Evolutionary conservation across 2,113 vertebrate species (phyloP).

Genomic region (Hiodon tergisus): DNA sequence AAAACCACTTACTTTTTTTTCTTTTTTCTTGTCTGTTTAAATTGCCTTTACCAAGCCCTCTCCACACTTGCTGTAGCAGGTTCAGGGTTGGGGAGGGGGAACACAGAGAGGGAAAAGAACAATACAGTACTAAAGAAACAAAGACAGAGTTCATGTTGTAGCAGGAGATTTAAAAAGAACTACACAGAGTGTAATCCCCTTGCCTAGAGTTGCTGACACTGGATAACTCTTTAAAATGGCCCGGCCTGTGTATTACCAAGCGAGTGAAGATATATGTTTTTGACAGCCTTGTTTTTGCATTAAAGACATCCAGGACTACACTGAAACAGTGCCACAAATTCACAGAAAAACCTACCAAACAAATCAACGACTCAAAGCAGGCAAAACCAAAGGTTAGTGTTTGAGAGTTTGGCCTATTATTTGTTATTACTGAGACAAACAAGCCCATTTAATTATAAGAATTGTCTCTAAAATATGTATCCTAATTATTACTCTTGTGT

Average conservation of each 20-base stretch:
- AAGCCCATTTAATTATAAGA: not conserved
- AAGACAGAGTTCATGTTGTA: conserved; percentile 43
- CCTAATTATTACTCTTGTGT: not conserved
- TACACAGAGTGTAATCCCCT: conserved; percentile 59
- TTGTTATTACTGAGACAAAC: not conserved
- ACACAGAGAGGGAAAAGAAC: conserved; percentile 19
- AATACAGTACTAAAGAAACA: conserved; percentile 20
- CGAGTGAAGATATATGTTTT: conserved; percentile 38
- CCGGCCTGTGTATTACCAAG: conserved; percentile 32
- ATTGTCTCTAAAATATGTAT: not conserved
- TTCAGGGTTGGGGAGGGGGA: not conserved
- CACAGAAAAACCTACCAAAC: not conserved
- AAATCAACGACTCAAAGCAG: not conserved
- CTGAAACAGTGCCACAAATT: not conserved
- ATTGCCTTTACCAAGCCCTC: not conserved
- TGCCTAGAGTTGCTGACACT: conserved; percentile 72
- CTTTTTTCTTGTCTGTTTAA: not conserved
- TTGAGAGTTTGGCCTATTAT: not conserved
- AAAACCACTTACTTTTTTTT: not conserved
- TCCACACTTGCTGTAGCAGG: not conserved
- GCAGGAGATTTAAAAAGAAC: conserved; percentile 62
- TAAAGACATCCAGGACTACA: conserved; percentile 16
- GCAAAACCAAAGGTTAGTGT: conserved; percentile 13
- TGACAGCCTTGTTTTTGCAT: not conserved
- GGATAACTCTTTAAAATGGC: conserved; percentile 60